Evolutionary conservation across 2,797 vertebrate genomes (phyloP), one percentile per base, ranked within the genome.

Genomic region (Aratinga solstitialis): DNA sequence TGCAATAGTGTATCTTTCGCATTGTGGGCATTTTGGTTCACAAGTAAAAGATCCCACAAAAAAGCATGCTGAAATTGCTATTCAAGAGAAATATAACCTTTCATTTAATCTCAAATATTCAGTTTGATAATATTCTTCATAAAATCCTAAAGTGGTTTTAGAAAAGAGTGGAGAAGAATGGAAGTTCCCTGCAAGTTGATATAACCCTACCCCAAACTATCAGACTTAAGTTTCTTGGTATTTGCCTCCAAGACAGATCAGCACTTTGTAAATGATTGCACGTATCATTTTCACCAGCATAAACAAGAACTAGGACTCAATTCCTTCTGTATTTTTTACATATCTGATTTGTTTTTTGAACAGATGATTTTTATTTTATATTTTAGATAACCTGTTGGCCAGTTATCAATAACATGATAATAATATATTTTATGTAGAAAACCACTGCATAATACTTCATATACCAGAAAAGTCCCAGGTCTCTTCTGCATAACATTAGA

Each of bases 1-100:
- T 20, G 34, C 47, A 88, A 34, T 6, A 34, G 47, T 0, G 0
- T 42, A 27, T 51, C 22, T 69, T 43, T 72, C 22, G 27, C 0
- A 0, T 29, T n/a, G n/a, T 1, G 12, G 11, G 12, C 30, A 45
- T 79, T 91, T 78, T 63, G 38, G 13, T 84, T 92, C 81, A 40
- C 36, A 32, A 10, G 17, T 32, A 76, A 56, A 74, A 85, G 30
- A 74, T 42, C 18, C 5, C 45, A n/a, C 3, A 56, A 71, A 40
- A 90, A 86, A 84, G 4, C 10, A 50, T 2, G 13, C 32, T 66
- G 29, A 79, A 82, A 73, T 26, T 62, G 18, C 12, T 51, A 47
- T 47, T 40, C 38, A 65, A 62, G 50, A 43, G 50, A 88, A 93
- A 69, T 29, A 58, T 0, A 73, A 73, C 2, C 4, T 85, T 77